Evolutionary conservation across 1,140 invertebrate species (phyloP).

Genomic region (Bombus confusus): DNA sequence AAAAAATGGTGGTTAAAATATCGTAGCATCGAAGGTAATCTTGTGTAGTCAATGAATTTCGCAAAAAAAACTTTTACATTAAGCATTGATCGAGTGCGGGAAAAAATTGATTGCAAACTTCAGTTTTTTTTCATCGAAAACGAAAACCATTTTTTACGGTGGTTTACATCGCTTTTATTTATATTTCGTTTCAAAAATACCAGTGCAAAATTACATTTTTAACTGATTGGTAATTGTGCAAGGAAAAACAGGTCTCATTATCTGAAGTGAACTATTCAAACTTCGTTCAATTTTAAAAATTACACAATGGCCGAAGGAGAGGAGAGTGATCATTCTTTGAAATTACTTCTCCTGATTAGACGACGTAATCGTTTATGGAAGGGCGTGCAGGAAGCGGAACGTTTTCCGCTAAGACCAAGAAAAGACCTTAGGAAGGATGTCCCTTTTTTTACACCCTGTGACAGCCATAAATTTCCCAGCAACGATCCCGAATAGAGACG

Average conservation of each 20-base stretch:
- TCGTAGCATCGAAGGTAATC: not conserved
- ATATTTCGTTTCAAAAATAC: not conserved
- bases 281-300: not conserved
- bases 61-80: not conserved
- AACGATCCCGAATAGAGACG: not conserved
- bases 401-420: conserved; percentile 14
- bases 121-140: not conserved
- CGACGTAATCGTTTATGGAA: conserved; percentile 25
- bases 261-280: not conserved
- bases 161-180: not conserved
- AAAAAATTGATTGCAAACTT: not conserved
- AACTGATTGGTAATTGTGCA: not conserved
- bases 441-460: conserved; percentile 22
- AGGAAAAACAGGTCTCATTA: not conserved
- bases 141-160: not conserved
- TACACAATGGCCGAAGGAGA: not conserved
- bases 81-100: not conserved
- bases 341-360: conserved; percentile 55
- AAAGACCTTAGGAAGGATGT: conserved; percentile 6
- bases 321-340: conserved; percentile 2
- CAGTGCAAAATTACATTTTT: not conserved
- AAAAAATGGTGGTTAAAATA: not conserved
- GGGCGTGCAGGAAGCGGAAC: conserved; percentile 7
- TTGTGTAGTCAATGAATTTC: not conserved
- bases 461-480: conserved; percentile 44